Conservation (phyloP, 2,888 invertebrate species). For the Diploptera punctata region DNA sequence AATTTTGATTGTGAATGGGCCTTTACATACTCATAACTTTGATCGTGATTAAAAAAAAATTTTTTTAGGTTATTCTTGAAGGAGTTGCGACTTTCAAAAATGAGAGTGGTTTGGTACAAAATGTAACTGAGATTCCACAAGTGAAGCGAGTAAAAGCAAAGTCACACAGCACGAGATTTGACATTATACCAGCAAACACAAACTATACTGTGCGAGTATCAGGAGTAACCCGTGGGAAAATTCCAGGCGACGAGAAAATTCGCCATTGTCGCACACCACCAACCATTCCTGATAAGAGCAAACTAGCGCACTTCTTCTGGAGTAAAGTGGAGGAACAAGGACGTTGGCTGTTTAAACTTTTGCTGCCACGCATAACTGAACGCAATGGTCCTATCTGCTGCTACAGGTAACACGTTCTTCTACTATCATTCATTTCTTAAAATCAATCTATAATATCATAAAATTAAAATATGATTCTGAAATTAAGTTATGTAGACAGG, state of each 20-base stretch:
- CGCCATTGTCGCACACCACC: constrained; percentile 73
- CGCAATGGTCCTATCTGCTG: constrained; percentile 89
- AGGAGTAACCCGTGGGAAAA: constrained; percentile 77
- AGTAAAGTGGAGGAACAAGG: constrained; percentile 67
- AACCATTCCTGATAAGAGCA: constrained; percentile 71
- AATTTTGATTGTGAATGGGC: too few species aligned
- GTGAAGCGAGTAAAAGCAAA: constrained; percentile 63
- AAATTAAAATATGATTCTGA: too few species aligned
- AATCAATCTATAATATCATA: too few species aligned
- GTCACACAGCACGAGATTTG: constrained; percentile 62
- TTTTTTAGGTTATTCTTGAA: constrained; percentile 56
- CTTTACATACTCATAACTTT: too few species aligned
- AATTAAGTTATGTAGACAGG: too few species aligned
- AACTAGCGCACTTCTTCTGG: constrained; percentile 60
- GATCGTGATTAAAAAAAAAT: too few species aligned
- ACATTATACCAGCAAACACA: constrained; percentile 80
- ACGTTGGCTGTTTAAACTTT: constrained; percentile 75
- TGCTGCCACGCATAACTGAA: constrained; percentile 79
- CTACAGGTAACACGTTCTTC: constrained; percentile 64
- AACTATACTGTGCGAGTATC: constrained; percentile 77
- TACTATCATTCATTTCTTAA: too few species aligned
- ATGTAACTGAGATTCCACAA: constrained; percentile 65
- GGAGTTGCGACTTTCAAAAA: constrained; percentile 63
- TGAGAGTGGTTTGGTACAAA: constrained; percentile 58
- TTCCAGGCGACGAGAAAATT: constrained; percentile 71